Evolutionary conservation across 2,888 invertebrate genomes (phyloP), one percentile per base, ranked within the genome.

Genomic region (Icerya purchasi): DNA sequence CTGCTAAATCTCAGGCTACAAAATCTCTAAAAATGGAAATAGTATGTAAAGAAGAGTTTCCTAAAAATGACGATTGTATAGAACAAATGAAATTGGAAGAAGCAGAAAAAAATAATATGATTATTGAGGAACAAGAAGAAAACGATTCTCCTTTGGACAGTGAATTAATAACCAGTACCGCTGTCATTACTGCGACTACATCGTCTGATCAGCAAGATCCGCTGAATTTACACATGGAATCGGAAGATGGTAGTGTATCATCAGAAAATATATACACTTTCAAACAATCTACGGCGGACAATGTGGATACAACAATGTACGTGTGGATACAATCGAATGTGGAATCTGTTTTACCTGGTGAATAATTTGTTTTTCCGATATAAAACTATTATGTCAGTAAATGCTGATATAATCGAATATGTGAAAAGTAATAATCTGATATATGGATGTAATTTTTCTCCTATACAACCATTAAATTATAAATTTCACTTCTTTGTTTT

Each of bases 251-350:
- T 54, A 61, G 62, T 23, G 61, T 19, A 64, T 64, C 51, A 57
- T 61, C 23, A 59, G 62, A 60, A 59, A 63, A 21, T 60, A 64
- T 55, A 55, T 61, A 53, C 59, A 61, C 56, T 56, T 62, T 53
- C 55, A 63, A 55, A 61, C 60, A 53, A 64, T 56, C 63, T 63
- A 60, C 50, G 61, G 25, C 62, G 62, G 61, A 66, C 63, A 19
- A 58, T 63, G 54, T 66, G 63, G 67, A 65, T 63, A 60, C 66
- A 50, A 67, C 66, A 3, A 54, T 67, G 23, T 67, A 66, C 58
- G 66, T 67, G 23, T 67, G 67, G 67, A 65, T 67, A 56, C 66
- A 66, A 25, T 61, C 65, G 3, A 59, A 62, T 20, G 61, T 63
- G 22, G 66, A 65, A n/a, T 60, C 65, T 8, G 63, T 67, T 51